phyloP scores from a whole-genome alignment of 2,113 vertebrate species.

The Motacilla alba region DNA sequence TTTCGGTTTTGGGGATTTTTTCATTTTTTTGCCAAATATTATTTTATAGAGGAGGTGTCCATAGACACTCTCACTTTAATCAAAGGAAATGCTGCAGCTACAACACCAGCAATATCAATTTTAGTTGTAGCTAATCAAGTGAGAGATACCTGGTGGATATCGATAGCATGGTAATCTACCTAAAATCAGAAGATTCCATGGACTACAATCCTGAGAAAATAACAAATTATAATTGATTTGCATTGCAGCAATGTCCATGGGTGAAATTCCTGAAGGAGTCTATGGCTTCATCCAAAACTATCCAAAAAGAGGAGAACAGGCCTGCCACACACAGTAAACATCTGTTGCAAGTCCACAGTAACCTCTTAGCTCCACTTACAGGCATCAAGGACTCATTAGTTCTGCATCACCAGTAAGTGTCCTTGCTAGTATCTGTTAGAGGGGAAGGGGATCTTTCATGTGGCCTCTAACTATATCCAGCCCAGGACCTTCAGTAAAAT shows the following conservation, averaged over 20 bases:
- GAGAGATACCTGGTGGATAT: background rate
- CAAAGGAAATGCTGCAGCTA: background rate
- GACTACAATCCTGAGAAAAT: background rate
- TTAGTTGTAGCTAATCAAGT: background rate
- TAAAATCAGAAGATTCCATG: background rate
- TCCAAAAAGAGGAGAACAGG: background rate
- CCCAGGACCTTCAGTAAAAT: background rate
- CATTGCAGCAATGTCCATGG: fast-evolving
- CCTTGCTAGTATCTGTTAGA: constrained; percentile 27
- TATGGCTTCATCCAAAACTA: background rate
- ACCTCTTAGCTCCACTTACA: background rate
- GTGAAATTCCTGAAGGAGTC: background rate
- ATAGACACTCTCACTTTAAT: background rate
- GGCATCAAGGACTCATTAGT: constrained; percentile 17
- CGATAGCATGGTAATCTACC: background rate
- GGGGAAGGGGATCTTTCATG: background rate
- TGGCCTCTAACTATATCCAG: background rate
- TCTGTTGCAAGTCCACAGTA: background rate
- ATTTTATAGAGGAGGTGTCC: background rate
- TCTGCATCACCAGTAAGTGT: constrained; percentile 8
- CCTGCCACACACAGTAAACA: background rate
- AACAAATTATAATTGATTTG: background rate
- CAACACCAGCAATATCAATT: background rate
- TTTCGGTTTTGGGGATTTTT: fast-evolving
- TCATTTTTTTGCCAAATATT: background rate